These are phyloP conservation scores for Tenthredo amoena DNA, from an alignment of 2,888 invertebrate species.

Conservation along the genomic window DNA sequence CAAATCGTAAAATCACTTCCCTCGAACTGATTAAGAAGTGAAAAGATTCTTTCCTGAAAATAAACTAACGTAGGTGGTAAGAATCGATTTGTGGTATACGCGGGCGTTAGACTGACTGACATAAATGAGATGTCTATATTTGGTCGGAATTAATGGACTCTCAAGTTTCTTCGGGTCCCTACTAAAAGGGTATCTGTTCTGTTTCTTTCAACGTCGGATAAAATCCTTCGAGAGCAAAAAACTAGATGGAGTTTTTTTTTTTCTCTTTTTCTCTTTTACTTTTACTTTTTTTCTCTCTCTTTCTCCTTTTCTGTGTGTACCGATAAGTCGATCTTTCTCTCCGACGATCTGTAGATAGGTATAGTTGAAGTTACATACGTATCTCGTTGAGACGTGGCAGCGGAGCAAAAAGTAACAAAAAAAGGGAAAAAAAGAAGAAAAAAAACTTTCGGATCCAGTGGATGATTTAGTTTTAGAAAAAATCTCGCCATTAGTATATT, in stretches of 20 bases:
- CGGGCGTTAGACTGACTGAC: neutral
- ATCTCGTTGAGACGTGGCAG: no score
- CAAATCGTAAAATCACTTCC: no score
- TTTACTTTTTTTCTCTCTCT: neutral
- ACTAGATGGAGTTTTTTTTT: neutral
- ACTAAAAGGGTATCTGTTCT: constrained; percentile 3
- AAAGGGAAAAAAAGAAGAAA: no score
- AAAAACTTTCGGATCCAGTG: no score
- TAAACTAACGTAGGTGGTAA: neutral
- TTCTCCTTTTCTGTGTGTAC: neutral
- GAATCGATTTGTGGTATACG: neutral
- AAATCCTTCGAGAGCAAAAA: neutral
- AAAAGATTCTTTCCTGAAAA: no score
- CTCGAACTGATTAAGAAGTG: no score
- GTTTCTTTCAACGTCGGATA: constrained; percentile 1
- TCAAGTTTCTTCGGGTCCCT: neutral
- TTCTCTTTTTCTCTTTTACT: neutral
- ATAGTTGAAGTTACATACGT: no score
- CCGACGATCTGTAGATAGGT: no score
- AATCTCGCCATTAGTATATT: no score
- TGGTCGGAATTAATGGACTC: constrained; percentile 11
- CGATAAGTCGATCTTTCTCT: neutral
- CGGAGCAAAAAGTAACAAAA: no score
- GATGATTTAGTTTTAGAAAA: no score
- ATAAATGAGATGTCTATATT: neutral